Percentiles rank a stretch among this genome's conserved stretches.
These are phyloP conservation scores for Amiota communis DNA, from an alignment of 2,888 invertebrate genomes.

Conservation along the genomic window DNA sequence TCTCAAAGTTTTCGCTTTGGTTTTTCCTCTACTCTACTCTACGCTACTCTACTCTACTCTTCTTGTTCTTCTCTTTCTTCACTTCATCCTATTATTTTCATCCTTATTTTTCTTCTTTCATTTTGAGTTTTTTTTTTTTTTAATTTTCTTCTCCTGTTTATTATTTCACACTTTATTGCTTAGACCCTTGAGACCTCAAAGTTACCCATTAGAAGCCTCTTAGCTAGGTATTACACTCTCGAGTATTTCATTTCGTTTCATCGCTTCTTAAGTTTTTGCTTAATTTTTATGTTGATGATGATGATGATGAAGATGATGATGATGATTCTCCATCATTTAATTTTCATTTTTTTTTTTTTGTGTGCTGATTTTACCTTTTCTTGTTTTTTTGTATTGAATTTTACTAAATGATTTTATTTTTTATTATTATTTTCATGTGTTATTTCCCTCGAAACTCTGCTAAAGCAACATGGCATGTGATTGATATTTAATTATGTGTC, in stretches of 20 bases:
- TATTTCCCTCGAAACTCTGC: neutral
- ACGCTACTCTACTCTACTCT: neutral
- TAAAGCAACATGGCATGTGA: constrained; percentile 13
- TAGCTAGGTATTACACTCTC: too few relatives aligned
- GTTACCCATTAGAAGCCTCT: neutral
- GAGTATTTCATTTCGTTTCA: too few relatives aligned
- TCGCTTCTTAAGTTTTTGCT: too few relatives aligned
- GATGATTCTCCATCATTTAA: neutral
- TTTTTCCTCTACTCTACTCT: neutral
- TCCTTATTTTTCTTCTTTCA: constrained; percentile 1
- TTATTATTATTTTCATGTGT: neutral
- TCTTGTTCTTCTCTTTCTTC: neutral
- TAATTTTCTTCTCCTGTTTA: constrained; percentile 35
- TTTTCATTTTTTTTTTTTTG: neutral
- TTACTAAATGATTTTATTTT: neutral
- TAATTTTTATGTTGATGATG: too few relatives aligned
- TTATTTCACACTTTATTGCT: constrained; percentile 22
- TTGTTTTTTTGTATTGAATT: constrained; percentile 26
- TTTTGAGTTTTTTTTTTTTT: neutral
- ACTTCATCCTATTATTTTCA: too few relatives aligned
- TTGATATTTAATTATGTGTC: neutral
- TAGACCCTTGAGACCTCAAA: neutral
- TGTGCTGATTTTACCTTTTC: neutral
- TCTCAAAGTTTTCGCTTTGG: constrained; percentile 27
- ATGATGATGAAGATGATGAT: too few relatives aligned